Evolutionary conservation across 30 jellyfish, hydroid and myxozoan genomes (phyloP), one percentile per base, ranked within the genome.

Genomic region (Morbakka virulenta): DNA sequence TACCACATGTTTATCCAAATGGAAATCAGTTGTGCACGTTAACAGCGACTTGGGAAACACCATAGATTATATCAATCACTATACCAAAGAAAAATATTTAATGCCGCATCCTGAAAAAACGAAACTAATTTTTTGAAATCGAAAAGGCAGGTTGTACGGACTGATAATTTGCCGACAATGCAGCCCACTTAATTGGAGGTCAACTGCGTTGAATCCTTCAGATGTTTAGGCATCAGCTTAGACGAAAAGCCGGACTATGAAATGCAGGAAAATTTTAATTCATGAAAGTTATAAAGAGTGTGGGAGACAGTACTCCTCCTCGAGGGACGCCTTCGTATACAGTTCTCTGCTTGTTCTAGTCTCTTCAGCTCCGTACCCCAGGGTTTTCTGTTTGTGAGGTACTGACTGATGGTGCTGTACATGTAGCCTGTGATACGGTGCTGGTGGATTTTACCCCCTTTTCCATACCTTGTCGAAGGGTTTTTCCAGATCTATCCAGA

Each of bases 1-100:
- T 24, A 74, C 78, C 29, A 72, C 78, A 35, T 36, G 79, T 33
- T 28, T 41, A 2, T 72, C 78, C 79, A 29, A 72, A 30, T 27
- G 83, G 24, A 24, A 29, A 13, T 21, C 86, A 32, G 32, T 51
- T 25, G 64, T 22, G 2, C 0, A 13, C 24, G 86, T 74, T 26
- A 21, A 76, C 0, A 25, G 63, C 57, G 36, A 72, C 0, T 47
- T 57, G 22, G 77, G 57, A 57, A 77, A 27, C 30, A 31, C 53
- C 34, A 50, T 74, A 57, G 57, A 57, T 57, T 32, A 2, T 53
- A 50, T 74, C 32, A 28, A 74, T 51, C 36, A 51, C 3, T 74
- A 74, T 34, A 35, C 86, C 53, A 28, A 32, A 21, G 51, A 41
- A 41, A 41, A 41, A 41, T 9, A 41, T 17, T 6, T 41, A 41